Base-by-base conservation (phyloP, 1,140 invertebrate species). In the Helicoverpa armigera region DNA sequence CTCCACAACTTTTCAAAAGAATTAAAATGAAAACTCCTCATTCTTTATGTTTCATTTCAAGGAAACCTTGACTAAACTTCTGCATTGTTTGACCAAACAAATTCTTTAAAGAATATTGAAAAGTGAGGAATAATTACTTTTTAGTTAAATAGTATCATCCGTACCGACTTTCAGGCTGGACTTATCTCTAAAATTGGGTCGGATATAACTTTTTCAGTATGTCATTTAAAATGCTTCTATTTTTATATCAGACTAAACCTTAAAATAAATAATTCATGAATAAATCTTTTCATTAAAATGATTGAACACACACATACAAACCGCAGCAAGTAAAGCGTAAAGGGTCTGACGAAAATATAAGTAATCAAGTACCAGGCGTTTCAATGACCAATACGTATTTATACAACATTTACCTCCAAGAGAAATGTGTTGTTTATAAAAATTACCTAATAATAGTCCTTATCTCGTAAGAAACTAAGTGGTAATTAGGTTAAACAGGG, bases 401-500 rank as follows among this genome's bases (percentile, higher is more conserved):
- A 67, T 73, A 43, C 70, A 73, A 58, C 31, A 67, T 77, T 77
- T 67, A 77, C 43, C 48, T 54, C 60, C 74, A 9, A 77, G 61
- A 61, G 54, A 76, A 61, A 51, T 76, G 61, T 18, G 60, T 61
- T 67, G 75, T 77, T 67, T 56, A 54, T 54, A 77, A 79, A 79
- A 69, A 79, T 50, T 70, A 58, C 65, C 14, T 79, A 81, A 86
- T 85, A 81, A 85, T 83, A 82, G 79, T 53, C 77, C 73, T 69
- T 86, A 85, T 82, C 50, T 16, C 53, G 51, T 65, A 83, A 85
- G 79, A 76, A 82, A 84, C 80, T 85, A 80, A 86, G 85, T 86
- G 81, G 83, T 90, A 91, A 91, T 91, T 91, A 88, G 88, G 87
- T 90, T 91, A 90, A 86, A 85, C 85, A 87, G 56, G 74, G 80